Percentiles rank a stretch among this genome's conserved stretches.
phyloP scores from a whole-genome alignment of 2,888 invertebrate species.

The Oegoconia quadripuncta region DNA sequence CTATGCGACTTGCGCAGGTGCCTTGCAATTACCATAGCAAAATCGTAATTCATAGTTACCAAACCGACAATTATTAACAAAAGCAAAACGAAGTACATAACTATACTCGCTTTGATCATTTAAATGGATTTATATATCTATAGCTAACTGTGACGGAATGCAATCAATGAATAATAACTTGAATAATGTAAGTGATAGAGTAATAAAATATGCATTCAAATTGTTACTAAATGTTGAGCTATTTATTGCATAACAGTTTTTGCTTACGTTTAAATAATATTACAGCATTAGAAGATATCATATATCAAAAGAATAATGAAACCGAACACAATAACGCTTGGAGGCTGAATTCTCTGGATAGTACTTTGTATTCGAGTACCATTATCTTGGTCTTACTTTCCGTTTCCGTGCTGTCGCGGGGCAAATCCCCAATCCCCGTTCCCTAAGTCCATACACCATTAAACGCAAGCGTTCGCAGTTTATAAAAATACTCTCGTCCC shows the following conservation, averaged over 20 bases:
- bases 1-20: conserved; percentile 27
- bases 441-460: conserved; percentile 36
- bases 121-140: neutral
- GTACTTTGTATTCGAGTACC: conserved; percentile 10
- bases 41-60: conserved; percentile 23
- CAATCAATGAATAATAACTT: no score
- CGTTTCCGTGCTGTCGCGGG: conserved; percentile 26
- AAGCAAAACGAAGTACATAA: conserved; percentile 15
- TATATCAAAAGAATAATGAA: no score
- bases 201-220: no score
- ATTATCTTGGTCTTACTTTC: conserved; percentile 28
- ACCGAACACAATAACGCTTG: neutral
- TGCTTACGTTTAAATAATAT: no score
- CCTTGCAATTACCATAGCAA: conserved; percentile 30
- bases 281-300: no score
- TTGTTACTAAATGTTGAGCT: no score
- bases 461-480: conserved; percentile 43
- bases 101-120: neutral
- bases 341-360: neutral
- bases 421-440: conserved; percentile 28
- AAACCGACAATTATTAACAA: conserved; percentile 28
- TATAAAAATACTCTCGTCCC: conserved; percentile 44
- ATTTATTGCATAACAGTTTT: no score
- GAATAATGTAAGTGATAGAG: no score
- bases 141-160: no score